A percentile compares a stretch with the other conserved stretches of the same genome.
phyloP scores from a whole-genome alignment of 2,113 vertebrate species.

The Macheiramphus alcinus region DNA sequence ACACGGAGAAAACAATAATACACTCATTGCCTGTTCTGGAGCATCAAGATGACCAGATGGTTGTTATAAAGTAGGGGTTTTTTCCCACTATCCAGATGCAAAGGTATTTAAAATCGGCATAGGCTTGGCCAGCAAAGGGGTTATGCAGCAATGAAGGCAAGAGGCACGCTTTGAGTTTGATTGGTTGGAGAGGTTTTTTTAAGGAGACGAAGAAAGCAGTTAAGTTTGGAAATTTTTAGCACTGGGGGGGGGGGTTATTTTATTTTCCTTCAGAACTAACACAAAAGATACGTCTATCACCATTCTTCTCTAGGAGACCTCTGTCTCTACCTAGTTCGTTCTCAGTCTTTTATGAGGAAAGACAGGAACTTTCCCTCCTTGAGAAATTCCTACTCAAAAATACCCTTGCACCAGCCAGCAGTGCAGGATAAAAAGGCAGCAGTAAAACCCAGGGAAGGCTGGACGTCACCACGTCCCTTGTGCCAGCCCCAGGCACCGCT shows the following conservation, averaged over 20 bases:
- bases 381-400: not conserved
- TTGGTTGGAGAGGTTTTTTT: not conserved
- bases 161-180: not conserved
- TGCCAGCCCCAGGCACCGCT: fast-evolving
- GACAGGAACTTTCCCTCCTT: not conserved
- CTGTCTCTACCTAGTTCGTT: not conserved
- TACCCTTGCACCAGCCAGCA: not conserved
- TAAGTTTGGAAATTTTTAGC: not conserved
- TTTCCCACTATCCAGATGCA: not conserved
- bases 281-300: not conserved
- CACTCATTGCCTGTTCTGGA: not conserved
- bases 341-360: not conserved
- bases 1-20: not conserved
- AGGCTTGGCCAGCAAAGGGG: not conserved
- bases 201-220: not conserved
- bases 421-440: not conserved
- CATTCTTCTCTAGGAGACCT: not conserved
- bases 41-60: not conserved
- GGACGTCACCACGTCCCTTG: not conserved
- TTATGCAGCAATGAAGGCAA: not conserved
- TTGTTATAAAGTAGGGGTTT: not conserved
- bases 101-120: not conserved
- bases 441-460: not conserved
- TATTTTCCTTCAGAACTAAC: not conserved
- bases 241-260: fast-evolving